Conservation (phyloP, 2,888 invertebrate genomes). For the Parnassius mnemosyne region DNA sequence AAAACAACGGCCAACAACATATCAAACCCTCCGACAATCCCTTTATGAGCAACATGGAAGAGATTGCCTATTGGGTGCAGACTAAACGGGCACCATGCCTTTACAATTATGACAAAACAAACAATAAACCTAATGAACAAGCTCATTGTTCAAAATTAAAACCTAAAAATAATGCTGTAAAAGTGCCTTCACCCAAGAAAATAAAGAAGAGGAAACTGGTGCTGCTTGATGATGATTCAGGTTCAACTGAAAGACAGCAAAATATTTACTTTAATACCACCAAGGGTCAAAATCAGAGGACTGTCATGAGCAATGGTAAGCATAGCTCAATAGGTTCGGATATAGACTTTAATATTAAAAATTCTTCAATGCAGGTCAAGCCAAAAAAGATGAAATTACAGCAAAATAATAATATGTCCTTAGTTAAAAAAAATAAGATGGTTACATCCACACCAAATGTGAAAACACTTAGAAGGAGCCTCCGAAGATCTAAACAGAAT, state of each 20-base stretch:
- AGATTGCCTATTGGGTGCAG: conserved; percentile 71
- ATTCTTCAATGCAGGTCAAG: conserved; percentile 49
- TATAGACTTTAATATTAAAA: conserved; percentile 65
- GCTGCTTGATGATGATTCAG: conserved; percentile 56
- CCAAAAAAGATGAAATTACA: conserved; percentile 49
- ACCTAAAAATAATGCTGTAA: conserved; percentile 43
- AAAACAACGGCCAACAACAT: conserved; percentile 10
- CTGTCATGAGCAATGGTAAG: conserved; percentile 46
- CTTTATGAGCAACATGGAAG: conserved; percentile 74
- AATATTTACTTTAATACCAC: conserved; percentile 63
- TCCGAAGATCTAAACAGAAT: conserved; percentile 53
- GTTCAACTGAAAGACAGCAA: conserved; percentile 49
- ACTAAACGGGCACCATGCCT: conserved; percentile 74
- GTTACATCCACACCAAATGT: conserved; percentile 64
- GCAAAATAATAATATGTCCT: conserved; percentile 42
- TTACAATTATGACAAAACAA: conserved; percentile 59
- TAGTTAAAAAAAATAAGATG: conserved; percentile 59
- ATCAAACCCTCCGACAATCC: conserved; percentile 38
- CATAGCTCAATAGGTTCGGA: conserved; percentile 56
- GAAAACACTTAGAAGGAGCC: conserved; percentile 54
- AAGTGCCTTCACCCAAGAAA: conserved; percentile 51
- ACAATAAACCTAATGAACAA: conserved; percentile 51
- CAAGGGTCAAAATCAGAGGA: conserved; percentile 43
- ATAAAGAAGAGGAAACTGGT: conserved; percentile 63
- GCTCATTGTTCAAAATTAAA: conserved; percentile 52